Percentiles rank a stretch among this genome's conserved stretches.
Evolutionary conservation across 2,113 vertebrate species (phyloP).

Genomic region (Pampusana beccarii): DNA sequence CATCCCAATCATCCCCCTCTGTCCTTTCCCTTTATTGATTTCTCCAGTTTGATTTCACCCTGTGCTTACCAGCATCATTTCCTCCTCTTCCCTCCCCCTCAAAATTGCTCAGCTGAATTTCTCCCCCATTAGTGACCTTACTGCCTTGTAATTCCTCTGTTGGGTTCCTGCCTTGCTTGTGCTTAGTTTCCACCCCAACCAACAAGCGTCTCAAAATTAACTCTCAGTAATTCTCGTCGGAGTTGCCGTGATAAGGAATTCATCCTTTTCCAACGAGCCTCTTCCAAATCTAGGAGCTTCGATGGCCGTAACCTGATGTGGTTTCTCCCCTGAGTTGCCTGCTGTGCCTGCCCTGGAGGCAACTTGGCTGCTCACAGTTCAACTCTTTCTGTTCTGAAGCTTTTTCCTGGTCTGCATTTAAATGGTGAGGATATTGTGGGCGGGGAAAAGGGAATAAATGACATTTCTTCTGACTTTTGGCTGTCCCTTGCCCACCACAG

Average conservation of each 20-base stretch:
- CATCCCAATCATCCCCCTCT: neutral
- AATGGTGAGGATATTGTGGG: neutral
- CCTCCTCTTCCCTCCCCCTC: neutral
- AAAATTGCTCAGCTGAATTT: neutral
- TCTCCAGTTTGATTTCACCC: slow-evolving; percentile 26
- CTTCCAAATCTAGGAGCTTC: fast-evolving
- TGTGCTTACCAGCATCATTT: neutral
- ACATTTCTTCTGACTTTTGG: neutral
- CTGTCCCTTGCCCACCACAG: neutral
- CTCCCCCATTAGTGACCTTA: neutral
- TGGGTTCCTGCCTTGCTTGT: neutral
- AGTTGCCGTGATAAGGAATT: neutral
- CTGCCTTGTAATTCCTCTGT: neutral
- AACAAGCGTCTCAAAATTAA: neutral
- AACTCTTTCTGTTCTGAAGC: neutral
- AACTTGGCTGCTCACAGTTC: neutral
- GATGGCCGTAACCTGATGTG: neutral
- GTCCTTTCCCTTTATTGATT: slow-evolving; percentile 57
- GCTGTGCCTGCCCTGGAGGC: neutral
- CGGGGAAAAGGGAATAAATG: neutral
- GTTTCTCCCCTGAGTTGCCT: too few relatives aligned
- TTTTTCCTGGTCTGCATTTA: neutral
- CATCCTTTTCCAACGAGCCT: neutral
- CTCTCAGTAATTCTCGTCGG: neutral
- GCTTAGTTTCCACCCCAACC: neutral